Base-by-base conservation (phyloP, 2,888 invertebrate genomes). In the Athalia cordata region DNA sequence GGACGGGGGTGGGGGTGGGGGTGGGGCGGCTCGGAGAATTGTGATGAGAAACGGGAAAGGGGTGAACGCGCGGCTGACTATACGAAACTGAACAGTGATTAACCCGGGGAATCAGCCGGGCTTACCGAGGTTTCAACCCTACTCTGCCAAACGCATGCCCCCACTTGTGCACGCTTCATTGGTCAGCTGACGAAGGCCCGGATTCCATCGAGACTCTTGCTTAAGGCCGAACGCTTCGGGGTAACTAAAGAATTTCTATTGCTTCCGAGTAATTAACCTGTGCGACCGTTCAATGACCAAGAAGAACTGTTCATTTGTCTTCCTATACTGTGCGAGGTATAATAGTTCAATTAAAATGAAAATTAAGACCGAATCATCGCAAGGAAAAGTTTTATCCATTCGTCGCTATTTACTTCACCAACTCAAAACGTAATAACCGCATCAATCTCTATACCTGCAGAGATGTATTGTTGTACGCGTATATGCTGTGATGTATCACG, bases 31-130 rank as follows among this genome's bases (percentile, higher is more conserved):
- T 72, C 59, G 75, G 62, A 77, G 70, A 74, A 78, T 80, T 77
- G 67, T 76, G 80, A 81, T 80, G 78, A 81, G 61, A 52, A 47
- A n/a, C 66, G 52, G 65, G 47, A 79, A 80, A 79, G 77, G 78
- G 67, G 78, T 80, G 66, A 80, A 62, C 75, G 75, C 62, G 75
- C 75, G 62, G 75, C 62, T 50, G 62, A 75, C 50, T 49, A 75
- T 75, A 75, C 75, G 75, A 75, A 79, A 62, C 80, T 79, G 81
- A 85, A 84, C 81, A 84, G 85, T 83, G 86, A 85, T 85, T 81
- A 85, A 86, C 83, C 85, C 81, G 81, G 62, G 82, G 84, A 84
- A 84, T 85, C 82, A 80, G 59, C 77, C 62, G 79, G 78, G 81
- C 80, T 81, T 81, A 81, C 81, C 80, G 52, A 52, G 78, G 78